Base-by-base conservation (phyloP, 2,113 vertebrate species). In the Myrmophylax atrothorax region DNA sequence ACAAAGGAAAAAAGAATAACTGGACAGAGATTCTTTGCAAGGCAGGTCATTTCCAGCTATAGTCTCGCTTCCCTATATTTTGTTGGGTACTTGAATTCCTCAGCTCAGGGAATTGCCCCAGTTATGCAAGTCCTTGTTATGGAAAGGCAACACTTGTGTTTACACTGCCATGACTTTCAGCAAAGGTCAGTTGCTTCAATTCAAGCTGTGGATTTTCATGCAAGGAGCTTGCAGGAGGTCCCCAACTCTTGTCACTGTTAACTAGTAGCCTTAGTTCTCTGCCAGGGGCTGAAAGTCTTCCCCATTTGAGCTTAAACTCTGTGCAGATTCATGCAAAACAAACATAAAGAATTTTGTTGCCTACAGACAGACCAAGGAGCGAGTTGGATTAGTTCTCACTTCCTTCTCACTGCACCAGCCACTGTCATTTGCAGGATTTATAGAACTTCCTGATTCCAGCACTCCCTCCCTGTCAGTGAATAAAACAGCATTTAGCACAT, bases 401-500 rank as follows among this genome's bases (percentile, higher is more conserved):
- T 84, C 40, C 56, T 84, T 79, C 44, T 91, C 46, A 18, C 62
- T 66, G 10, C 25, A 40, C 26, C 44, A 78, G 47, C 67, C 46
- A 22, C 70, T 85, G 81, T 28, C 62, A 42, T 90, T 91, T 95
- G 73, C 63, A 87, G 70, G 40, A 77, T 86, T 69, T 14, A 25
- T 23, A 50, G 63, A 73, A 59, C 72, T 90, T 93, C 78, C 90
- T 42, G 44, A 37, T 66, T 76, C 37, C 68, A 84, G 52, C 66
- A 37, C 62, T 92, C 68, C 29, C 11, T 82, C 47, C 50, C 55
- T 93, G 53, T 55, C 75, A 76, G 81, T 74, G 87, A 90, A 94
- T 88, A 76, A 87, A 95, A 50, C 67, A 90, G 52, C 49, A 88
- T 59, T 86, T 90, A 95, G 76, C 87, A 84, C 82, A 77, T n/a